Base-by-base conservation (phyloP, 2,888 invertebrate genomes). In the Mimachlamys varia region DNA sequence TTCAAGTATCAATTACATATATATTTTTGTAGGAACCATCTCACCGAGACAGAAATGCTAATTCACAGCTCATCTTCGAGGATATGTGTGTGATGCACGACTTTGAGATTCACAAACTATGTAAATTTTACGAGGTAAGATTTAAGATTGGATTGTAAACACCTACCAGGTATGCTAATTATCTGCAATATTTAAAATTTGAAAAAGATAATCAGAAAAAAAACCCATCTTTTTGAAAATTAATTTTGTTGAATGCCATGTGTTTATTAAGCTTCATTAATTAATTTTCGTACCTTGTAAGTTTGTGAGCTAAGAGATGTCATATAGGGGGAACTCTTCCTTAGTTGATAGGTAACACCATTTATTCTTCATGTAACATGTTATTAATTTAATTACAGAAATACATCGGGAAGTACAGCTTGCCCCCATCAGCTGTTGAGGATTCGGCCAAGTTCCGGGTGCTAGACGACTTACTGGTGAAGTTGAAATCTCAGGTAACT, bases 31-130 rank as follows among this genome's bases (percentile, higher is more conserved):
- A 97, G 96, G 97, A 97, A 92, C 97, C 97, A n/a, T 96, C 96
- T 15, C 97, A 97, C 93, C 93, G 92, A 91, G 96, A 96, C 3
- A 90, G 95, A 89, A 95, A 95, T 88, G 97, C 97, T 22, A 95
- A 96, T 90, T 96, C 96, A 87, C 93, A 97, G 27, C 95, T 96
- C 95, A 98, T 99, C 58, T 98, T 98, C 91, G 99, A 99, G 95
- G 99, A 99, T 96, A 97, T 99, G 96, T 97, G 98, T 87, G 98
- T 98, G 96, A 97, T 98, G 97, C 98, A 98, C 0, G 99, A 99
- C 97, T 99, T 98, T 97, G 98, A 99, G 97, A 98, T 99, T 93
- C 98, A 98, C 96, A 98, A 98, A 94, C 97, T 99, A 88, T 98
- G 98, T 44, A 97, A 97, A 94, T 97, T 97, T 90, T 98, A 98